phyloP scores from a whole-genome alignment of 92 coral and sea anemone species.

The Epizoanthus illoricatus region DNA sequence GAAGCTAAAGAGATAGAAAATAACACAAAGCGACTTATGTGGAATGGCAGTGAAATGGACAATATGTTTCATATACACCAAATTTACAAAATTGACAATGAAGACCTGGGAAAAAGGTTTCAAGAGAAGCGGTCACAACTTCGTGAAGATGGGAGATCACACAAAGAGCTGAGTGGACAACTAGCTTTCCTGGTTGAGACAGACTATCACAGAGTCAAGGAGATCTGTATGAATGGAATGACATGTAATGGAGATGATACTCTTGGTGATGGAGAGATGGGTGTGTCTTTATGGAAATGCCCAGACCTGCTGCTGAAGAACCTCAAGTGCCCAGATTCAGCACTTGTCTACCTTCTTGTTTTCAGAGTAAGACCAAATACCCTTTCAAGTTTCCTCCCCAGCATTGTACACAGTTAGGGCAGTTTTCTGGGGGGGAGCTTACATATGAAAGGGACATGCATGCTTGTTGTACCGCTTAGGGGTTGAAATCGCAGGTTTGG shows the following conservation, averaged over 20 bases:
- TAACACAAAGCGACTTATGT: slow-evolving; percentile 50
- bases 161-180: slow-evolving; percentile 63
- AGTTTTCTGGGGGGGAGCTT: too few species aligned
- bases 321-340: slow-evolving; percentile 48
- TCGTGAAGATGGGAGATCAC: slow-evolving; percentile 64
- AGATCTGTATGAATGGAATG: slow-evolving; percentile 66
- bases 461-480: too few species aligned
- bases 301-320: slow-evolving; percentile 69
- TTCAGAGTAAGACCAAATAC: slow-evolving; percentile 54
- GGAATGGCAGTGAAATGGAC: slow-evolving; percentile 65
- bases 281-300: slow-evolving; percentile 71
- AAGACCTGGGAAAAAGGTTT: slow-evolving; percentile 56
- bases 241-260: slow-evolving; percentile 53
- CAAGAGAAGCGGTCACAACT: slow-evolving; percentile 59
- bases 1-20: slow-evolving; percentile 71
- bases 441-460: too few species aligned
- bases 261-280: slow-evolving; percentile 79
- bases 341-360: slow-evolving; percentile 57
- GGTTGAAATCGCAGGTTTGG: too few species aligned
- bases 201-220: slow-evolving; percentile 49
- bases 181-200: slow-evolving; percentile 70
- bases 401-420: too few species aligned
- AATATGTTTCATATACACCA: slow-evolving; percentile 39
- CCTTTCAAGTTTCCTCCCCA: too few species aligned
- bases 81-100: slow-evolving; percentile 72